A percentile compares a stretch with the other conserved stretches of the same genome.
phyloP scores from a whole-genome alignment of 2,797 vertebrate genomes.

The Diplodus puntazzo region DNA sequence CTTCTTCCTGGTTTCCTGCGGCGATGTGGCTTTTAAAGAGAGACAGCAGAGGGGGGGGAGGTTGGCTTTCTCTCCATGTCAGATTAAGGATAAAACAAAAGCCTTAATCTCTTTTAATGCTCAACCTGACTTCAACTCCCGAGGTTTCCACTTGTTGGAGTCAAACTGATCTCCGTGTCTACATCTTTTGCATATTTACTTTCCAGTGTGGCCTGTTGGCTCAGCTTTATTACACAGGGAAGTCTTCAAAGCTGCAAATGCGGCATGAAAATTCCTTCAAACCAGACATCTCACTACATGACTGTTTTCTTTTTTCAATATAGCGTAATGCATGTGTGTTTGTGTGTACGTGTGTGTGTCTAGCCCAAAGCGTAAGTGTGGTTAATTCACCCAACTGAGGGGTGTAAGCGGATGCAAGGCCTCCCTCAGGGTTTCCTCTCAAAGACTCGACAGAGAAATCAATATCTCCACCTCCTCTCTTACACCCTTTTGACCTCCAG shows the following conservation, averaged over 20 bases:
- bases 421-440: conserved; percentile 71
- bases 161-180: conserved; percentile 28
- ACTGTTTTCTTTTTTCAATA: conserved; percentile 29
- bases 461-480: conserved; percentile 64
- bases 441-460: conserved; percentile 69
- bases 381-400: conserved; percentile 64
- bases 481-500: conserved; percentile 50
- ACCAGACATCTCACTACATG: conserved; percentile 50
- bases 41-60: conserved; percentile 17
- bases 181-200: conserved; percentile 34
- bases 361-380: conserved; percentile 54
- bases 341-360: conserved; percentile 20
- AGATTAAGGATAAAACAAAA: conserved; percentile 62
- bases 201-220: conserved; percentile 12
- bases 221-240: conserved; percentile 42
- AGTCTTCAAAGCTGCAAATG: conserved; percentile 63
- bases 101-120: conserved; percentile 43
- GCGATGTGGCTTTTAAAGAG: conserved; percentile 23
- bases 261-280: conserved; percentile 50
- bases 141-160: conserved; percentile 45
- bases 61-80: conserved; percentile 43
- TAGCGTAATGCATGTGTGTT: conserved; percentile 42
- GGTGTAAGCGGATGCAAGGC: conserved; percentile 61
- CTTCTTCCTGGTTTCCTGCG: conserved; percentile 49
- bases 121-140: conserved; percentile 29